These are phyloP conservation scores for Silurus aristotelis DNA, from an alignment of 2,797 vertebrate species.

Conservation along the genomic window DNA sequence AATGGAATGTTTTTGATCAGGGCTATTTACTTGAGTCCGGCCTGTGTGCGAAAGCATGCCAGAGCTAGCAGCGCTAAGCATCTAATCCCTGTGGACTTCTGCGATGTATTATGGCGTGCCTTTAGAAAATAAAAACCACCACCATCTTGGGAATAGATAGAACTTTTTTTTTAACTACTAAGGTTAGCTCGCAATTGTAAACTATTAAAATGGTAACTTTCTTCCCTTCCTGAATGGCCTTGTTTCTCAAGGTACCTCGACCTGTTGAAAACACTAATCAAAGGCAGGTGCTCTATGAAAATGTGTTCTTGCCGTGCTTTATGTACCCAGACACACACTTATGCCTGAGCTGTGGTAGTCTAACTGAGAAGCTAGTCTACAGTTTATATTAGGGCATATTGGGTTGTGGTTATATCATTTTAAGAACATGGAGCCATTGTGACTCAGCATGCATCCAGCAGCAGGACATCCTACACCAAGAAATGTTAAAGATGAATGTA, in stretches of 20 bases:
- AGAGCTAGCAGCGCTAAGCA: constrained; percentile 64
- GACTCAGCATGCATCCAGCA: constrained; percentile 12
- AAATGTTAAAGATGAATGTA: background rate
- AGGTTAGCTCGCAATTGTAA: constrained; percentile 66
- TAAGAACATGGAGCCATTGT: background rate
- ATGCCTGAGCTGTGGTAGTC: constrained; percentile 3
- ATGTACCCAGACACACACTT: background rate
- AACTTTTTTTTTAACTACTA: constrained; percentile 61
- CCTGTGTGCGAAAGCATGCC: constrained; percentile 51
- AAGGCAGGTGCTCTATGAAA: constrained; percentile 60
- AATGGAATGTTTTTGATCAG: constrained; percentile 73
- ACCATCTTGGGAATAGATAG: constrained; percentile 61
- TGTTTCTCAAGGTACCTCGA: constrained; percentile 53
- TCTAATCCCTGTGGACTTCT: constrained; percentile 69
- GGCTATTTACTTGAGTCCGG: constrained; percentile 65
- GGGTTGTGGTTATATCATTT: constrained; percentile 18
- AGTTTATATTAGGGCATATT: background rate
- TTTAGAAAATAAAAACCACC: constrained; percentile 63
- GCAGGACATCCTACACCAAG: constrained; percentile 5
- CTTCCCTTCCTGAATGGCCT: constrained; percentile 51
- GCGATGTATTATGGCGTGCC: constrained; percentile 68
- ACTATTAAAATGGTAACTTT: constrained; percentile 59
- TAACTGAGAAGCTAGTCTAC: background rate
- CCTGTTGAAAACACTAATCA: constrained; percentile 52
- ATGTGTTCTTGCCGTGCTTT: constrained; percentile 2